Conservation (phyloP, 1,140 invertebrate species). For the Aphidius ervi region DNA sequence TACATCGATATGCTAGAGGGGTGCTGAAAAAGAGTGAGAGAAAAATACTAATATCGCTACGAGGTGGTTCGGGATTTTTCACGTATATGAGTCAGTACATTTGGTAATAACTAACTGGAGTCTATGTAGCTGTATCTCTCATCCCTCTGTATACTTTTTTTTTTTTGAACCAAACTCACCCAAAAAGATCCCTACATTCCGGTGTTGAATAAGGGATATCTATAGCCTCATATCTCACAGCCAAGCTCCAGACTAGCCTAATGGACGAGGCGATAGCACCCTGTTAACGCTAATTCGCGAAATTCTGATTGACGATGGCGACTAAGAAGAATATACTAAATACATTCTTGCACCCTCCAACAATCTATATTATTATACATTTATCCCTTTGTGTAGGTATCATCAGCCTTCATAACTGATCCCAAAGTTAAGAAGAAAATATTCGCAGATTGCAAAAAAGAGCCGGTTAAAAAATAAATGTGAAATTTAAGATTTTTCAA, state of each 20-base stretch:
- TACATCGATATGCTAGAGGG: too few species aligned
- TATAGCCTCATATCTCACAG: constrained; percentile 51
- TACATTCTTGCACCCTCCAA: constrained; percentile 15
- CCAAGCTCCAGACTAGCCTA: constrained; percentile 52
- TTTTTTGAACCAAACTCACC: constrained; percentile 16
- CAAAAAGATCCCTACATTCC: constrained; percentile 35
- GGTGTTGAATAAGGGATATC: constrained; percentile 51
- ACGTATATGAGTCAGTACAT: constrained; percentile 41
- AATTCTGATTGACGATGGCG: constrained; percentile 54
- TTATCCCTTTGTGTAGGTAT: constrained; percentile 8
- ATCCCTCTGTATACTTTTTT: too few species aligned
- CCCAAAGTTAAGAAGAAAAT: too few species aligned
- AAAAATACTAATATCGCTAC: too few species aligned
- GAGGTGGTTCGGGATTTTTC: background rate
- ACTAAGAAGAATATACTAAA: constrained; percentile 22
- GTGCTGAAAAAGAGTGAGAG: too few species aligned
- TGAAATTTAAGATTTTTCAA: too few species aligned
- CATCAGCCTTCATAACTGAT: too few species aligned
- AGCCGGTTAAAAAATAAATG: too few species aligned
- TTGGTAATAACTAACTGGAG: constrained; percentile 52
- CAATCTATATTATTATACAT: constrained; percentile 15
- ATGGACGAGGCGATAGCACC: constrained; percentile 55
- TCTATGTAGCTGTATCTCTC: constrained; percentile 39
- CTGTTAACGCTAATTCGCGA: constrained; percentile 56
- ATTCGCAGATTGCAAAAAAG: too few species aligned